Base-by-base conservation (phyloP, 2,888 invertebrate genomes). In the Tetranychus piercei region DNA sequence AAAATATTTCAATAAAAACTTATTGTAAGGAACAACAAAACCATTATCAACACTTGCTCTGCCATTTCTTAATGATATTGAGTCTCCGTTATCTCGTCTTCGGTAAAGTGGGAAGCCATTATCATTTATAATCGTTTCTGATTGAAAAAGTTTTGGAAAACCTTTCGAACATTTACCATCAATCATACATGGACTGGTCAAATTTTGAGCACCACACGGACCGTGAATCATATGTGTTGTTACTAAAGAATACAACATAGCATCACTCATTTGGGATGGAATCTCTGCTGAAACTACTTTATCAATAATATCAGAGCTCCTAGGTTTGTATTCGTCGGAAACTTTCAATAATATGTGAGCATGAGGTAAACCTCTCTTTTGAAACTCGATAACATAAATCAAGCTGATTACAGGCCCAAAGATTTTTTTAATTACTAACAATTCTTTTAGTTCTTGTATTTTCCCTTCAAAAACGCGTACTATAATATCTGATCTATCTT, bases 401-500 rank as follows among this genome's bases (percentile, higher is more conserved):
- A 77, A 75, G 0, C 77, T 77, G 0, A 44, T 44, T 1, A 78
- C 76, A 20, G 44, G 11, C 3, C 81, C 80, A 22, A 81, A 76
- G 7, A 81, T 69, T n/a, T 77, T 20, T 20, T 74, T 73, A 8
- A 74, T 69, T 18, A 5, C 69, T 2, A 78, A 82, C 82, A 43
- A 81, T 79, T 74, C 81, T 78, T 64, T 80, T 79, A 67, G 2
- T 18, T 18, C n/a, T 2, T 67, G 9, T 2, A 67, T 9, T 18
- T 67, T 67, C 9, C 20, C 22, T n/a, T 20, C 20, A 6, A 67
- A 67, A 67, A 67, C 67, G 9, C 67, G 20, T 3, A 18, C 5
- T 15, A 81, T 79, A 67, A 83, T 76, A 77, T 83, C 82, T 7
- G 81, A 82, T 69, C 82, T 78, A 79, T 82, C 79, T 69, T 77